Conservation (phyloP, 2,113 vertebrate genomes). For the Leptobrachium ailaonicum region DNA sequence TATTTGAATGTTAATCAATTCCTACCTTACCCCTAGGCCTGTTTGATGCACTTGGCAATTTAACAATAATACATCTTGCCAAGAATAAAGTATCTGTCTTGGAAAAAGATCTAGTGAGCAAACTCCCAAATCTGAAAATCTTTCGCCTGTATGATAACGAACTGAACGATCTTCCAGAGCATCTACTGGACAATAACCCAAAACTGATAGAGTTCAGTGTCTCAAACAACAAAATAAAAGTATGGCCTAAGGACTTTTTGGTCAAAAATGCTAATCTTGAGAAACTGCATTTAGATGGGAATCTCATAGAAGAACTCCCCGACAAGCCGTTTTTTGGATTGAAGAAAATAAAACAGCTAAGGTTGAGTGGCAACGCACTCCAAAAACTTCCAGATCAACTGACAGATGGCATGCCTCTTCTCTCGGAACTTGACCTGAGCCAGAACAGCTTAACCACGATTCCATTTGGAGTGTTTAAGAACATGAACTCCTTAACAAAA, state of each 20-base stretch:
- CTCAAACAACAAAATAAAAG: constrained; percentile 62
- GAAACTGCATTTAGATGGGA: constrained; percentile 63
- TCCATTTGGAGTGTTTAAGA: constrained; percentile 62
- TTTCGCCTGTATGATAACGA: constrained; percentile 74
- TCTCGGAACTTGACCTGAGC: constrained; percentile 65
- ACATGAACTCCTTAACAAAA: constrained; percentile 64
- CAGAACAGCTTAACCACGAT: constrained; percentile 66
- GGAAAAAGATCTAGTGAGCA: constrained; percentile 61
- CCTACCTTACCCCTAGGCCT: constrained; percentile 66
- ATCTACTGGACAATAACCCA: constrained; percentile 62
- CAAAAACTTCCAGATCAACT: constrained; percentile 56
- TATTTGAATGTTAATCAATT: constrained; percentile 67
- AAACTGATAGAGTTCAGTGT: constrained; percentile 68
- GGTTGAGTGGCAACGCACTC: constrained; percentile 64
- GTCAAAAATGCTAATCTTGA: constrained; percentile 65
- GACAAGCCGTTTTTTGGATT: constrained; percentile 66
- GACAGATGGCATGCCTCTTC: constrained; percentile 50
- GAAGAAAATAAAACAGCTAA: constrained; percentile 63
- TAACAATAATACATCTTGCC: constrained; percentile 64
- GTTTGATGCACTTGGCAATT: constrained; percentile 71
- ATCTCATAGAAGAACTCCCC: constrained; percentile 61
- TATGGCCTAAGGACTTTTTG: constrained; percentile 65
- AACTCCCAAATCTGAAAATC: constrained; percentile 60
- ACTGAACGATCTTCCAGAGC: constrained; percentile 64
- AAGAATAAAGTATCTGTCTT: constrained; percentile 68